phyloP scores from a whole-genome alignment of 2,113 vertebrate species.

The Coryphaenoides rupestris region DNA sequence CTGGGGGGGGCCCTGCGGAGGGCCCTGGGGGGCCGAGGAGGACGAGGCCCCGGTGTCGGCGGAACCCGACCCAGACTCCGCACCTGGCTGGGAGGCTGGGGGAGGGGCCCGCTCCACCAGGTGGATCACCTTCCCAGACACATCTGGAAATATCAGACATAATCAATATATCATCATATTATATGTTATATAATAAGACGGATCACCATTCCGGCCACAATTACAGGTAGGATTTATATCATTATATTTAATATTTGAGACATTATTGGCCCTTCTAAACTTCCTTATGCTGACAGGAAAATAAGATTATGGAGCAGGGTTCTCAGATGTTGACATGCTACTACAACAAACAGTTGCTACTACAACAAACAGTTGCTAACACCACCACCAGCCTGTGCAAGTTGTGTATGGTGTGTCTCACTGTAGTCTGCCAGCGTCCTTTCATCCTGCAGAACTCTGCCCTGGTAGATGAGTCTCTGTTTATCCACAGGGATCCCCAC shows the following conservation, averaged over 20 bases:
- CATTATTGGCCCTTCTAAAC: too few relatives aligned
- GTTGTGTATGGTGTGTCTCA: constrained; percentile 66
- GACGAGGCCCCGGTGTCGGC: constrained; percentile 67
- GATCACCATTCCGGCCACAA: too few relatives aligned
- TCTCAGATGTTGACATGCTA: too few relatives aligned
- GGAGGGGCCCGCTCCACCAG: constrained; percentile 89
- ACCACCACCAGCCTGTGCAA: too few relatives aligned
- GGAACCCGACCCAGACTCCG: constrained; percentile 70
- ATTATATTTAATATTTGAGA: too few relatives aligned
- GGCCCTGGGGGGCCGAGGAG: constrained; percentile 61
- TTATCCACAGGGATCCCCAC: constrained; percentile 88
- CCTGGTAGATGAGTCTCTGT: constrained; percentile 91
- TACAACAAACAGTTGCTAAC: too few relatives aligned
- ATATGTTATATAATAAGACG: neutral
- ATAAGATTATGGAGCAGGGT: too few relatives aligned
- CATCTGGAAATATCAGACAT: constrained; percentile 68
- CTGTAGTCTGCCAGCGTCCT: constrained; percentile 88
- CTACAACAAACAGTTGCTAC: too few relatives aligned
- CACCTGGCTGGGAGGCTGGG: constrained; percentile 77
- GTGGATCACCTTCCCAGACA: constrained; percentile 90
- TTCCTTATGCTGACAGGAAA: too few relatives aligned
- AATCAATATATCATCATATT: neutral
- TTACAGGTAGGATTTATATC: too few relatives aligned
- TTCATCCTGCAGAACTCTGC: constrained; percentile 88
- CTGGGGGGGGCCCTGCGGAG: constrained; percentile 65